Evolutionary conservation across 2,113 vertebrate genomes (phyloP).

Genomic region (Ammodytes marinus): DNA sequence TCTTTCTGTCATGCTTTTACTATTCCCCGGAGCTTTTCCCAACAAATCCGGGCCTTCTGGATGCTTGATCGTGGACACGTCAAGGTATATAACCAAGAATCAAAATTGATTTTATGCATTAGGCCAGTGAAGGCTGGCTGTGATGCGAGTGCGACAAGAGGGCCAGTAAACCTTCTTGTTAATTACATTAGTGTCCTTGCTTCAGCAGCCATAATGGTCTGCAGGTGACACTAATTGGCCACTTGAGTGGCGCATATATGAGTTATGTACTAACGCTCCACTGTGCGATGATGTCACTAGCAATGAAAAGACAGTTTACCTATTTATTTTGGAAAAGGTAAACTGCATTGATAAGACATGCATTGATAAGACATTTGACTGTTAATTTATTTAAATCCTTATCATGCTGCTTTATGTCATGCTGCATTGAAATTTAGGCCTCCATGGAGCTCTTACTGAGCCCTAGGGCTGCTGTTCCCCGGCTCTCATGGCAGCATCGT

Average conservation of each 20-base stretch:
- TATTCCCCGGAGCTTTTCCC: constrained; percentile 65
- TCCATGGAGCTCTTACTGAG: constrained; percentile 70
- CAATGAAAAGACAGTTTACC: background rate
- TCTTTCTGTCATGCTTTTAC: constrained; percentile 74
- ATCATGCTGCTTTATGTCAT: background rate
- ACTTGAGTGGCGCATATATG: background rate
- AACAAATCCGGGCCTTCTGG: constrained; percentile 75
- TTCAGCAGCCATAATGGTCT: constrained; percentile 21
- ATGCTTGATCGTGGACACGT: constrained; percentile 70
- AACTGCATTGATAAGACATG: background rate
- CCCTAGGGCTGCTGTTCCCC: constrained; percentile 53
- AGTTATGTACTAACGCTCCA: constrained; percentile 24
- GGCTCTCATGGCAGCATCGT: constrained; percentile 65
- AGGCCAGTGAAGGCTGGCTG: background rate
- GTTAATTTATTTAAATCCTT: background rate
- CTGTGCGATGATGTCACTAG: constrained; percentile 3
- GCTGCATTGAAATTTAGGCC: constrained; percentile 33
- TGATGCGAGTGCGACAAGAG: background rate
- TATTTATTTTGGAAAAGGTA: background rate
- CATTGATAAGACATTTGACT: background rate
- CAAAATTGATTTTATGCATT: background rate
- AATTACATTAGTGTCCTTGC: constrained; percentile 42
- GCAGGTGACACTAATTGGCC: constrained; percentile 50
- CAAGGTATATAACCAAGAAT: constrained; percentile 46
- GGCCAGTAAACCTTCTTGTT: constrained; percentile 30